Evolutionary conservation across 1,140 invertebrate genomes (phyloP).

Genomic region (Drosophila sturtevanti): DNA sequence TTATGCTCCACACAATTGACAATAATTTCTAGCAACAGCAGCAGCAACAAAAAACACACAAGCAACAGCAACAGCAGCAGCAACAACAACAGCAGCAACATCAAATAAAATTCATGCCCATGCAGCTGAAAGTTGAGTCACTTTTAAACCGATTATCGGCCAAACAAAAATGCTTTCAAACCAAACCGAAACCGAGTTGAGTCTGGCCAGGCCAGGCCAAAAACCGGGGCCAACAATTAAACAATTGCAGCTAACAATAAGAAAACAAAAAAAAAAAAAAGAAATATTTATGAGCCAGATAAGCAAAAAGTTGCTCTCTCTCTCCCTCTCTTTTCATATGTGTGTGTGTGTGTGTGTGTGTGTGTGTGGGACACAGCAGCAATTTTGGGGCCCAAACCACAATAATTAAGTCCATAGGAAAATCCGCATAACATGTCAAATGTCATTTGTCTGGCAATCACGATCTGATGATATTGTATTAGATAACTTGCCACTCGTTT

Average conservation of each 20-base stretch:
- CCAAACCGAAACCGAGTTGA: background rate
- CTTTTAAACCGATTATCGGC: constrained; percentile 63
- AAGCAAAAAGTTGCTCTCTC: constrained; percentile 33
- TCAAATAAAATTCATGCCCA: constrained; percentile 41
- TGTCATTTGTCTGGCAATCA: constrained; percentile 73
- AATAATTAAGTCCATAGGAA: constrained; percentile 36
- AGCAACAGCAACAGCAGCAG: background rate
- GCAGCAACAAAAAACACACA: constrained; percentile 29
- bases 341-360: background rate
- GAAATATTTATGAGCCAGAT: constrained; percentile 63
- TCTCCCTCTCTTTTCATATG: constrained; percentile 25
- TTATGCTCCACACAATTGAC: constrained; percentile 70
- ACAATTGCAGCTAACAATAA: constrained; percentile 63
- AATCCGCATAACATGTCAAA: constrained; percentile 74
- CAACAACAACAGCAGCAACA: constrained; percentile 3
- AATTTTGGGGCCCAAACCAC: constrained; percentile 4
- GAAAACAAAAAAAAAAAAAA: constrained; percentile 35
- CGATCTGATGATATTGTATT: constrained; percentile 57
- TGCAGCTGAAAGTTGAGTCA: constrained; percentile 65
- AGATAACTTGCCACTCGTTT: constrained; percentile 48
- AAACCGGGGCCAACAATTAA: constrained; percentile 66
- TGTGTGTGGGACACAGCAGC: background rate
- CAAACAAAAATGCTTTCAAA: constrained; percentile 51
- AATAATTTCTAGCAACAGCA: constrained; percentile 60
- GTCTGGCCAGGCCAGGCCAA: constrained; percentile 12